phyloP scores from a whole-genome alignment of 2,113 vertebrate genomes.

The Aspiorhynchus laticeps region DNA sequence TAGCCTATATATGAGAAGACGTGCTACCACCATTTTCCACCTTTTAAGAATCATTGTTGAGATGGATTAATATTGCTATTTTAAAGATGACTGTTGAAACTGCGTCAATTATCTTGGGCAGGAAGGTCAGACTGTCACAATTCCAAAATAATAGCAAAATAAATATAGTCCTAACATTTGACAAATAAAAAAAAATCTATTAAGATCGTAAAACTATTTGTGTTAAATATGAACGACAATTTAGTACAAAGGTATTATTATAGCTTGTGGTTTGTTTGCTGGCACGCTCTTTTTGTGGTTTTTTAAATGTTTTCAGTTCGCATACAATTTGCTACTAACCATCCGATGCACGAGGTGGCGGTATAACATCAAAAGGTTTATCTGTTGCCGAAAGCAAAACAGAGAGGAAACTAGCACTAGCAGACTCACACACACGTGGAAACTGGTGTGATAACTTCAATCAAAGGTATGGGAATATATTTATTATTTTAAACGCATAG shows the following conservation, averaged over 20 bases:
- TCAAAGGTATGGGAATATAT: neutral
- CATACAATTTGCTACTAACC: neutral
- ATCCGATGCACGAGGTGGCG: slow-evolving; percentile 1
- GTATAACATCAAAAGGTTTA: neutral
- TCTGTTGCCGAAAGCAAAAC: neutral
- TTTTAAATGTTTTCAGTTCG: neutral
- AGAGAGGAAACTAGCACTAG: neutral
- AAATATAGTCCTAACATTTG: neutral
- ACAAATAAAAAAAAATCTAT: neutral
- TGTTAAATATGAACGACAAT: neutral
- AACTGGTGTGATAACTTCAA: neutral
- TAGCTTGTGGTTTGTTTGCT: neutral
- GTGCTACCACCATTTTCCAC: neutral
- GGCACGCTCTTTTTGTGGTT: neutral
- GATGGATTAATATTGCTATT: neutral
- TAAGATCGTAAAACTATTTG: neutral
- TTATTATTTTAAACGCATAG: neutral
- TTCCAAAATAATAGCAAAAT: neutral
- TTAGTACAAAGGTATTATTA: neutral
- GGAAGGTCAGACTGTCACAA: neutral
- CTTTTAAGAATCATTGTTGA: neutral
- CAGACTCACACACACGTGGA: slow-evolving; percentile 11
- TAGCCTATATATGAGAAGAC: too few relatives aligned
- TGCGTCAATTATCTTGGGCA: neutral
- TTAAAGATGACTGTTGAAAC: neutral